These are phyloP conservation scores for Solea solea DNA, from an alignment of 2,113 vertebrate genomes.

Conservation along the genomic window DNA sequence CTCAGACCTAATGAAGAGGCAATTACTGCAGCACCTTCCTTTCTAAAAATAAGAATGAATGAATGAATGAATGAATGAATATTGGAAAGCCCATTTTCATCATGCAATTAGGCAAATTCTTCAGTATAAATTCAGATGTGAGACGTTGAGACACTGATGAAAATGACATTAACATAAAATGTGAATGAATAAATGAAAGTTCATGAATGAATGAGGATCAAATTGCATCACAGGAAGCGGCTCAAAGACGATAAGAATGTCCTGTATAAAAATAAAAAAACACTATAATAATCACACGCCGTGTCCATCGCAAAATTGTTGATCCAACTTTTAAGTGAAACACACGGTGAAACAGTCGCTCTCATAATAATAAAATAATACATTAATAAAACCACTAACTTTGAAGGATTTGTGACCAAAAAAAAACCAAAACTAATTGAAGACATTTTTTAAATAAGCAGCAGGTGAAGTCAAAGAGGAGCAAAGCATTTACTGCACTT, in stretches of 20 bases:
- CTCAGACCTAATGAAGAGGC: background rate
- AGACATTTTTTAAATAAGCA: too few relatives aligned
- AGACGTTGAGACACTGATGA: background rate
- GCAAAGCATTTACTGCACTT: constrained; percentile 45
- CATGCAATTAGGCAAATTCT: too few relatives aligned
- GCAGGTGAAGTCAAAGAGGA: constrained; percentile 14
- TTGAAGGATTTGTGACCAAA: background rate
- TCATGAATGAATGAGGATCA: constrained; percentile 9
- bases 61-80: background rate
- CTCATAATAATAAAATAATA: background rate
- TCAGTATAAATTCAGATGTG: background rate
- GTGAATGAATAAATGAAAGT: constrained; percentile 4
- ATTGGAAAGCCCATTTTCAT: too few relatives aligned
- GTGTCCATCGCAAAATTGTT: background rate
- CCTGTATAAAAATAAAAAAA: background rate
- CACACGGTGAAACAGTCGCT: background rate
- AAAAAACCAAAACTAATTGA: background rate
- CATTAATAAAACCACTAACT: background rate
- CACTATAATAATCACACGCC: background rate
- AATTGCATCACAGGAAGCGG: background rate
- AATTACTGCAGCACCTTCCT: background rate
- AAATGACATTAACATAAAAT: background rate
- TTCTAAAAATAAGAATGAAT: background rate
- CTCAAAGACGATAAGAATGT: background rate
- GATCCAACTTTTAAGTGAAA: constrained; percentile 32